Base-by-base conservation (phyloP, 1,140 invertebrate species). In the Dinothrombium tinctorium region DNA sequence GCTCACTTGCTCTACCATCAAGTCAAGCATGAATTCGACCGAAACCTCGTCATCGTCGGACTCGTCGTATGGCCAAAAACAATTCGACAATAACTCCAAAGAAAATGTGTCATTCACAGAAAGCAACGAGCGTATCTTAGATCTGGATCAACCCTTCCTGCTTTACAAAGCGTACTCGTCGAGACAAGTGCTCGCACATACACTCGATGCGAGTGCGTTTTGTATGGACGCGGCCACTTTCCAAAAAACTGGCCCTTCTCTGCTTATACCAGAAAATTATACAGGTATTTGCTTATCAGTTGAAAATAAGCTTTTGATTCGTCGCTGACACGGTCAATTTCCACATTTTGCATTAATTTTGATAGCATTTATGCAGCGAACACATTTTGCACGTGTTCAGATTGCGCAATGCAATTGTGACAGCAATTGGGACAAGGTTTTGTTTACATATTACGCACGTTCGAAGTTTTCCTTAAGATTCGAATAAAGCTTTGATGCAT, bases 201-300 rank as follows among this genome's bases (percentile, higher is more conserved):
- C 41, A 19, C 33, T 48, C 19, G 43, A 45, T 32, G 41, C 41
- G 9, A 44, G 46, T 40, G 21, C 22, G 15, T n/a, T n/a, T n/a
- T 26, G n/a, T 19, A 19, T 17, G 12, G 43, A 45, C 20, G 31
- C 40, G 17, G 44, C 38, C 21, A 32, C 39, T 6, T 44, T 46
- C 21, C 41, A 42, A 15, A 26, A 17, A 19, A 40, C 42, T 22
- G 47, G 44, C 12, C 47, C 44, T 17, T 33, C 44, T 9, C 22
- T 48, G 8, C 26, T 48, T 12, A 39, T 48, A 26, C 47, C 47
- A 11, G 47, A 48, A 14, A 37, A 37, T 17, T 48, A 48, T 44
- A 23, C 38, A 12, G 47, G 47, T 48, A 39, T 38, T 41, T 43
- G n/a, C n/a, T n/a, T n/a, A n/a, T n/a, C n/a, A n/a, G n/a, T n/a